A percentile compares a stretch with the other conserved stretches of the same genome.
These are phyloP conservation scores for Conger conger DNA, from an alignment of 2,113 vertebrate genomes.

Conservation along the genomic window DNA sequence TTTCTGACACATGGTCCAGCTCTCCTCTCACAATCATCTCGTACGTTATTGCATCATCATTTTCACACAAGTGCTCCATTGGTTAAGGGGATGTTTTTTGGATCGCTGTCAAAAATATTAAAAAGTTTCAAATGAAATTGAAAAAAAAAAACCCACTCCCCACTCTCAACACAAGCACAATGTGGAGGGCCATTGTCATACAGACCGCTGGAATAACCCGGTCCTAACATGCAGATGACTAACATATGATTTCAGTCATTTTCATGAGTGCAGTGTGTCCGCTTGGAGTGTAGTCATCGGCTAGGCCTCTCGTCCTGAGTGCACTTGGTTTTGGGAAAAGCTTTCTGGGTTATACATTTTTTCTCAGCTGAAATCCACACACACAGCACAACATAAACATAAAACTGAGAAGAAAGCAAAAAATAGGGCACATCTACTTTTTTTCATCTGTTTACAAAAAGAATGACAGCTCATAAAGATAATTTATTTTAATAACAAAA, in stretches of 20 bases:
- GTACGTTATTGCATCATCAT: too few species aligned
- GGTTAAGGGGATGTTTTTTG: not conserved
- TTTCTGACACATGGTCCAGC: not conserved
- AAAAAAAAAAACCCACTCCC: too few species aligned
- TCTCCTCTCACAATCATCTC: not conserved
- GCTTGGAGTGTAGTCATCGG: conserved; percentile 34
- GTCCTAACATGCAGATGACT: not conserved
- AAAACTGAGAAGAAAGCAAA: not conserved
- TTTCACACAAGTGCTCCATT: too few species aligned
- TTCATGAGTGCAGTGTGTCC: conserved; percentile 11
- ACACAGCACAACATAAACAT: too few species aligned
- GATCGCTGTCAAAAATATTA: not conserved
- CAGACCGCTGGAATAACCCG: not conserved
- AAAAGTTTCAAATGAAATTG: too few species aligned
- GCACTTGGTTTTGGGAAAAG: conserved; percentile 21
- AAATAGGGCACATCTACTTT: not conserved
- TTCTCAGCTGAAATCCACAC: not conserved
- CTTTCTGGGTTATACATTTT: not conserved
- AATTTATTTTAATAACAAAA: not conserved
- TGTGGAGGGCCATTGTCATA: not conserved
- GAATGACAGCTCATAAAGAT: not conserved
- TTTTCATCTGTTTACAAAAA: not conserved
- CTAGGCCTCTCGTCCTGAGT: conserved; percentile 41
- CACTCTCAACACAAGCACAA: not conserved
- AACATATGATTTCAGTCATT: conserved; percentile 3